A percentile compares a stretch with the other conserved stretches of the same genome.
Evolutionary conservation across 2,113 vertebrate species (phyloP).

Genomic region (Odontophorus gujanensis): DNA sequence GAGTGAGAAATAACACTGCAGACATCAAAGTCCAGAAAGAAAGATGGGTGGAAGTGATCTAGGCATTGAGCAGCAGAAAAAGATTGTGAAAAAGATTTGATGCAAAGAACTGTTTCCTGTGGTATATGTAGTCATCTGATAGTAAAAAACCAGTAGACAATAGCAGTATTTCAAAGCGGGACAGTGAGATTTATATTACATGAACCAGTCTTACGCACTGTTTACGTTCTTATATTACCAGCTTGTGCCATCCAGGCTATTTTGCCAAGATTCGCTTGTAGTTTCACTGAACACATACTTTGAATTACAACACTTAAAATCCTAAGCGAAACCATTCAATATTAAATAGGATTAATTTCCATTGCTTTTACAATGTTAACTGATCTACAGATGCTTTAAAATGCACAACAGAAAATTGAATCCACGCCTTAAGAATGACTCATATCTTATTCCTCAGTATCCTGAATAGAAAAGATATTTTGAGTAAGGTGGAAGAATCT

Average conservation of each 20-base stretch:
- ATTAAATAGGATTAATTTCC: neutral
- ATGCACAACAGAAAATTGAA: neutral
- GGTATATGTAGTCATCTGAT: neutral
- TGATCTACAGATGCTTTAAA: neutral
- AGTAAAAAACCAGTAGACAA: neutral
- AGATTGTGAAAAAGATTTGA: neutral
- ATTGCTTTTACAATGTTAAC: neutral
- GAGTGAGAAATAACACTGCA: too few species aligned
- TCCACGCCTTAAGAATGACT: neutral
- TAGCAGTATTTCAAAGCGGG: neutral
- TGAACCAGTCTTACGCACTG: neutral
- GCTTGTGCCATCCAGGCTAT: neutral
- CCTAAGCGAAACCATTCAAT: neutral
- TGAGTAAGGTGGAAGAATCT: neutral
- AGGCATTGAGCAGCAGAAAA: too few species aligned
- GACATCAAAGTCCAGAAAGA: too few species aligned
- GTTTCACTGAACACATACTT: neutral
- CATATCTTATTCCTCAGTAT: neutral
- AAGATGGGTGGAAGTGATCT: too few species aligned
- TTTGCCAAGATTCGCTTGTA: neutral
- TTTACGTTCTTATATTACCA: neutral
- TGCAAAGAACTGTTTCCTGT: neutral
- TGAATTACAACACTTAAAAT: neutral
- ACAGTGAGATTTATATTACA: neutral
- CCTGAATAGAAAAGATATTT: neutral